Conservation (phyloP, 2,113 vertebrate species). For the Cyprinus carpio region DNA sequence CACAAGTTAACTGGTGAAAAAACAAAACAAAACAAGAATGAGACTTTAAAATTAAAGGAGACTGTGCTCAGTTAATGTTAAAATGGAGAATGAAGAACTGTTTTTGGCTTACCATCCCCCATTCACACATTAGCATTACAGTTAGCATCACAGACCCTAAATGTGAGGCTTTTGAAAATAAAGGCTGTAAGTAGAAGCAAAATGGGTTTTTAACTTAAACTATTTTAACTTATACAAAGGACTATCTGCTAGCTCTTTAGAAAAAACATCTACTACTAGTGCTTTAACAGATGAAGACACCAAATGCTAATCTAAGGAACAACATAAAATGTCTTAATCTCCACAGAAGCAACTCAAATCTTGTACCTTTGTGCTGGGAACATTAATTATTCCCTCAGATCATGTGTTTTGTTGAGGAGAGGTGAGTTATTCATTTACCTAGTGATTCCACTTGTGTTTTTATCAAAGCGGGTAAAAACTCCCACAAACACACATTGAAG, state of each 20-base stretch:
- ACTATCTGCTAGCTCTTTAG: neutral
- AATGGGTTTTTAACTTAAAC: neutral
- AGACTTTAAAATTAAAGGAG: neutral
- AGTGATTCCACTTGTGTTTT: neutral
- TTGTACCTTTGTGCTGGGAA: neutral
- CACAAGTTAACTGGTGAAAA: neutral
- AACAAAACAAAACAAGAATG: too few relatives aligned
- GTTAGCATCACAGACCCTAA: neutral
- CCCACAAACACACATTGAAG: neutral
- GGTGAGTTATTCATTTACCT: neutral
- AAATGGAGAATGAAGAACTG: neutral
- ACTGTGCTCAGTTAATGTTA: neutral
- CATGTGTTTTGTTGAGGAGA: neutral
- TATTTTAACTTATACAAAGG: neutral
- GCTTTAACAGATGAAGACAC: neutral
- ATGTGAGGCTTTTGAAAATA: neutral
- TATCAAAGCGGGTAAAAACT: neutral
- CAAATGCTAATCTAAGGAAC: neutral
- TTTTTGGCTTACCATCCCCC: neutral
- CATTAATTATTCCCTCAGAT: neutral
- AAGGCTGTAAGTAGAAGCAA: neutral
- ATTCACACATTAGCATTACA: slow-evolving; percentile 7
- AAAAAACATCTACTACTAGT: neutral
- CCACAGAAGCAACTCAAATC: neutral
- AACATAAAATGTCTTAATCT: neutral